phyloP scores from a whole-genome alignment of 2,888 invertebrate genomes.

The Drosophila histrio region DNA sequence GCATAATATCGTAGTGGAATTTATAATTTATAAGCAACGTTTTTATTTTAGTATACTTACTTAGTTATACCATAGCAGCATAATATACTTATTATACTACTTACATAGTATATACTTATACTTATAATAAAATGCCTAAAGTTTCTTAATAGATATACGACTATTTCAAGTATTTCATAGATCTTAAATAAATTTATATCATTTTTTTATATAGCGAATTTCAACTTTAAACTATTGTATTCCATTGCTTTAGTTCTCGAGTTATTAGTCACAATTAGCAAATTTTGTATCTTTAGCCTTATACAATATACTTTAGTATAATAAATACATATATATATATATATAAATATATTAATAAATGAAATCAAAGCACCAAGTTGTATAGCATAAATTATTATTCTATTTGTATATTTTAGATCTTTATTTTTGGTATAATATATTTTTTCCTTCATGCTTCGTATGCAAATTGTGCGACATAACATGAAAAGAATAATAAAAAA shows the following conservation, averaged over 20 bases:
- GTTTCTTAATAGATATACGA: conserved; percentile 48
- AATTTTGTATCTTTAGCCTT: conserved; percentile 61
- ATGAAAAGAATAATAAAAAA: conserved; percentile 36
- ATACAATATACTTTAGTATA: conserved; percentile 28
- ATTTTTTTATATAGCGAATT: conserved; percentile 55
- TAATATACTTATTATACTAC: conserved; percentile 42
- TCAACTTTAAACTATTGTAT: conserved; percentile 53
- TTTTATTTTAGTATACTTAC: conserved; percentile 43
- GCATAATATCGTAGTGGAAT: conserved; percentile 74
- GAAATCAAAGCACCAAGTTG: conserved; percentile 53
- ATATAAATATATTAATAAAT: conserved; percentile 27
- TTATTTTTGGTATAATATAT: conserved; percentile 22
- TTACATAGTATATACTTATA: background rate
- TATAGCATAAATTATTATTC: conserved; percentile 73
- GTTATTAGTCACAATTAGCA: conserved; percentile 81
- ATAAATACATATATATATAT: conserved; percentile 32
- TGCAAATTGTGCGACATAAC: conserved; percentile 56
- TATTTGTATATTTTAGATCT: conserved; percentile 37
- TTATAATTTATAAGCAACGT: conserved; percentile 62
- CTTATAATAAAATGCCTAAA: conserved; percentile 31
- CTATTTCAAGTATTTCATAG: conserved; percentile 54
- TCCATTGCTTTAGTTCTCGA: conserved; percentile 56
- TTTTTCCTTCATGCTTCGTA: conserved; percentile 45
- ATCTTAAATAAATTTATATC: conserved; percentile 25
- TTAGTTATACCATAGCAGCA: conserved; percentile 36